phyloP scores from a whole-genome alignment of 2,888 invertebrate genomes.

The Reticulitermes lucifugus region DNA sequence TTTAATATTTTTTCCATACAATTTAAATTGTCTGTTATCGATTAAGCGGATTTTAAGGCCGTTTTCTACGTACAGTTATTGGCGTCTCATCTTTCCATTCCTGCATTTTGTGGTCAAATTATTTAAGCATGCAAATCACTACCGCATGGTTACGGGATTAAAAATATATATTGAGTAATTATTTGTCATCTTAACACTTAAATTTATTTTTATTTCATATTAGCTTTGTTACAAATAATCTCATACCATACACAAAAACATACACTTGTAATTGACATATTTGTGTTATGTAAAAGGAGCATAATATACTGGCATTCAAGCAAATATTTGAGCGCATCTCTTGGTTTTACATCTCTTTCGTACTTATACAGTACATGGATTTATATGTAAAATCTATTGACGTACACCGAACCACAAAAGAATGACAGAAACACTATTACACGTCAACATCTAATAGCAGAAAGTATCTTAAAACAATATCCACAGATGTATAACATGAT shows the following conservation, averaged over 20 bases:
- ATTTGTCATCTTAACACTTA: not conserved
- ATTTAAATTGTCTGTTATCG: too few relatives aligned
- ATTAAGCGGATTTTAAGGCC: too few relatives aligned
- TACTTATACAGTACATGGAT: not conserved
- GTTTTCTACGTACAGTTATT: too few relatives aligned
- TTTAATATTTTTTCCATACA: too few relatives aligned
- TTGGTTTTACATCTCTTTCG: not conserved
- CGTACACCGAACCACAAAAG: not conserved
- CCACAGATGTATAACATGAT: not conserved
- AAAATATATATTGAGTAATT: not conserved
- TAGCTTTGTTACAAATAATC: conserved; percentile 26
- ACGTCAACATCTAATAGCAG: not conserved
- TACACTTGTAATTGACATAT: conserved; percentile 34
- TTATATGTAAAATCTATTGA: conserved; percentile 2
- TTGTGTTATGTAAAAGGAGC: not conserved
- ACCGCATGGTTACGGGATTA: not conserved
- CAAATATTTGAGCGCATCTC: not conserved
- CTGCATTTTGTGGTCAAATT: too few relatives aligned
- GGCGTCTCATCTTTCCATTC: too few relatives aligned
- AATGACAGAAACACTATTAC: not conserved
- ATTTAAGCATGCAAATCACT: too few relatives aligned
- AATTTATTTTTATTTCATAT: conserved; percentile 16
- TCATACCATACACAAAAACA: conserved; percentile 4
- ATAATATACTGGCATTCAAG: conserved; percentile 16
- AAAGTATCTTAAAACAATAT: not conserved